These are phyloP conservation scores for Neosalanx taihuensis DNA, from an alignment of 2,797 vertebrate species.

Conservation along the genomic window DNA sequence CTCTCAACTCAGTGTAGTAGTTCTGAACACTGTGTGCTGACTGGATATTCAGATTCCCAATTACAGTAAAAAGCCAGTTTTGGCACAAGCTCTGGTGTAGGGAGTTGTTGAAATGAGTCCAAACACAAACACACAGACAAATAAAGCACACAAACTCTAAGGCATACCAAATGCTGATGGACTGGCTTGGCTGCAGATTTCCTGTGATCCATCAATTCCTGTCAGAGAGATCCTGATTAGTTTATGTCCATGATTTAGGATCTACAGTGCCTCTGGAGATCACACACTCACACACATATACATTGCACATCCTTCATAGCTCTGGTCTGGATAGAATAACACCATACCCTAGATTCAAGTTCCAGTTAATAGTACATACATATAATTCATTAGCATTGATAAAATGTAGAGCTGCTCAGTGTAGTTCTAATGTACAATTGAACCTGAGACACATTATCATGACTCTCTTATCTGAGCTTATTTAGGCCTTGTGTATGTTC, in stretches of 20 bases:
- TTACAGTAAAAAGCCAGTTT: constrained; percentile 11
- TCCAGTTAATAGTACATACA: background rate
- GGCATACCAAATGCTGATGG: background rate
- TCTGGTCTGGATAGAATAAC: background rate
- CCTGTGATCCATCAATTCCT: background rate
- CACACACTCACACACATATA: constrained; percentile 8
- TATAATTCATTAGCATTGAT: no score
- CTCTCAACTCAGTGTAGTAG: background rate
- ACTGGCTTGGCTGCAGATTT: constrained; percentile 5
- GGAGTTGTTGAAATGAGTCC: constrained; percentile 9
- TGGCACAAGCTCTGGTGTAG: background rate
- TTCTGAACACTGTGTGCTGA: background rate
- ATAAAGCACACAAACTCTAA: background rate
- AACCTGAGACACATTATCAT: background rate
- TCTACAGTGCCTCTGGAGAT: constrained; percentile 4
- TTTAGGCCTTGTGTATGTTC: background rate
- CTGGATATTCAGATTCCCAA: constrained; percentile 18
- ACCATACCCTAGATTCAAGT: background rate
- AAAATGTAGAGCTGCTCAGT: background rate
- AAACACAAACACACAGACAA: background rate
- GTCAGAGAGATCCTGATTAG: constrained; percentile 17
- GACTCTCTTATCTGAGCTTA: background rate
- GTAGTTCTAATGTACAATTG: background rate
- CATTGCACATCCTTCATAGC: background rate
- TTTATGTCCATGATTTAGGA: constrained; percentile 15